Evolutionary conservation across 2,797 vertebrate species (phyloP).

Genomic region (Acanthurus leucopareius): DNA sequence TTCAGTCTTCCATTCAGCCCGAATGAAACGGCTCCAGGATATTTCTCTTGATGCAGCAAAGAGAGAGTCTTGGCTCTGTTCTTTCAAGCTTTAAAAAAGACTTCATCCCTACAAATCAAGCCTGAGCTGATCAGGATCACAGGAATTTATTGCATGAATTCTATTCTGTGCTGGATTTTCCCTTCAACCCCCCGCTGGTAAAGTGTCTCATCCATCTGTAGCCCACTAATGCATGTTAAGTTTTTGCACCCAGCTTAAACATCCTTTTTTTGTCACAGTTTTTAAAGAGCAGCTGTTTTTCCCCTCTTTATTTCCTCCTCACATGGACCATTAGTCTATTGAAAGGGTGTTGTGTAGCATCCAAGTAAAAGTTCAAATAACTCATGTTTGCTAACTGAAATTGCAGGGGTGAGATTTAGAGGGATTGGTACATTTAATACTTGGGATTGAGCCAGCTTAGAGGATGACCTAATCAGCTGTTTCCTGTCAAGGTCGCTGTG

Average conservation of each 20-base stretch:
- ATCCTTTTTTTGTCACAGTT: constrained; percentile 29
- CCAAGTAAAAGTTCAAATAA: constrained; percentile 73
- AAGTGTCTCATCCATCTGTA: constrained; percentile 27
- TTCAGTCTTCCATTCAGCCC: constrained; percentile 16
- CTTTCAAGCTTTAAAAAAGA: constrained; percentile 38
- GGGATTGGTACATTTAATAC: constrained; percentile 76
- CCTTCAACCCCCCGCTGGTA: constrained; percentile 31
- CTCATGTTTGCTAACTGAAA: constrained; percentile 74
- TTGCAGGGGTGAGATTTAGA: constrained; percentile 69
- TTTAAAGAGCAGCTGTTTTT: constrained; percentile 57
- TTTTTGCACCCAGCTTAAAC: constrained; percentile 30
- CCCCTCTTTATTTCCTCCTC: constrained; percentile 43
- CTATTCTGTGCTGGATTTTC: constrained; percentile 41
- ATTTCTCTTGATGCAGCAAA: constrained; percentile 51
- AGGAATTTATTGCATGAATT: constrained; percentile 41
- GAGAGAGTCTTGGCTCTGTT: constrained; percentile 37
- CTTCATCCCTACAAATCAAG: constrained; percentile 50
- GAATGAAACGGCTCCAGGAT: constrained; percentile 47
- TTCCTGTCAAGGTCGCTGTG: constrained; percentile 76
- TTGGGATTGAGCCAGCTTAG: constrained; percentile 76
- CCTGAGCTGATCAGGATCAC: constrained; percentile 62
- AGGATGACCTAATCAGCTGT: constrained; percentile 82
- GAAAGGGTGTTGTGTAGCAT: constrained; percentile 56
- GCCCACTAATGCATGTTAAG: constrained; percentile 28
- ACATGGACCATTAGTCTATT: constrained; percentile 65